Evolutionary conservation across 2,113 vertebrate genomes (phyloP), one percentile per base, ranked within the genome.

Genomic region (Lycaon pictus): DNA sequence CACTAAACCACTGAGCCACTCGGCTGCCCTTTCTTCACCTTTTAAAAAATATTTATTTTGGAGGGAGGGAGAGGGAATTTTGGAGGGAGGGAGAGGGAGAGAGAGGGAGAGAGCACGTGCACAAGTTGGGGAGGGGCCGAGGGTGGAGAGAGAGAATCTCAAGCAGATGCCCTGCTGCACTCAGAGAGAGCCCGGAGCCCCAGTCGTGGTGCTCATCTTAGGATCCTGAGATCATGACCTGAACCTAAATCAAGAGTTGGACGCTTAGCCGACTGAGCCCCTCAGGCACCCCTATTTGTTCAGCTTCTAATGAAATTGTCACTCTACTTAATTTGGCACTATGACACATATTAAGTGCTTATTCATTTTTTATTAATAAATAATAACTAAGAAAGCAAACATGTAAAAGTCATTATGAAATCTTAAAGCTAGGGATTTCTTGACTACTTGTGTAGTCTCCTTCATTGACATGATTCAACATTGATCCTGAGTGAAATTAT

Each of bases 241-340:
- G 67, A 69, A n/a, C 17, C 32, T 69, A n/a, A 69, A 69, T 69
- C 67, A 69, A 69, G 67, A 69, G 67, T 20, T 69, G 67, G 17
- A 35, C 3, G 3, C 32, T 69, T 69, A 69, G 35, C 32, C 3
- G 16, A 35, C 67, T 69, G 32, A 69, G 67, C 17, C 67, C 19
- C 32, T 35, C 17, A 69, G 67, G 67, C 0, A 0, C 67, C 67
- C 67, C 23, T 71, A 12, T 93, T 86, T 86, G 35, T 87, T 92
- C 62, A 94, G 32, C 43, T 65, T 94, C 62, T 94, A 48, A 22
- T 60, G 53, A 84, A 88, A 72, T 79, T 86, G 43, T 95, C 25
- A 69, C 51, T 43, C 55, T 74, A 27, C 3, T 69, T 55, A 69
- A 80, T 90, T 85, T 83, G 51, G 11, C 63, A 65, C 23, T 65